These are phyloP conservation scores for Musca domestica DNA, from an alignment of 1,140 invertebrate species.

Conservation along the genomic window DNA sequence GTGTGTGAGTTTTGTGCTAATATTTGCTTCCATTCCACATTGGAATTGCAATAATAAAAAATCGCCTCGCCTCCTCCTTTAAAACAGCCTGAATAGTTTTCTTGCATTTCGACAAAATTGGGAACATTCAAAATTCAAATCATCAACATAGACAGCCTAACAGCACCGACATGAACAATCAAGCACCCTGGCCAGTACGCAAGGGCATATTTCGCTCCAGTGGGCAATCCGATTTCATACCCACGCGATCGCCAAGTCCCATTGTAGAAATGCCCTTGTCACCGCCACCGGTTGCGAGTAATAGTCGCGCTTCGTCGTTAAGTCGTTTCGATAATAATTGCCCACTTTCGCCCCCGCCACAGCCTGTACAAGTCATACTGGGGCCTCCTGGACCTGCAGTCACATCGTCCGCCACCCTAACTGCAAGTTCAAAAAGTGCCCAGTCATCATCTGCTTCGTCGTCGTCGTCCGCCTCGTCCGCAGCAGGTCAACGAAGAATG, in stretches of 20 bases:
- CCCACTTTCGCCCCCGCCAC: constrained; percentile 46
- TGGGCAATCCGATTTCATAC: constrained; percentile 53
- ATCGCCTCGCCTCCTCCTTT: background rate
- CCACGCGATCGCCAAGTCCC: constrained; percentile 49
- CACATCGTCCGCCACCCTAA: constrained; percentile 18
- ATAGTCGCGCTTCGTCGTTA: constrained; percentile 24
- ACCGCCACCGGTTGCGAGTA: constrained; percentile 44
- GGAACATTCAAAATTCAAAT: constrained; percentile 7
- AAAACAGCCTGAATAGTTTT: constrained; percentile 12
- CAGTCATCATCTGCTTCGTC: constrained; percentile 26
- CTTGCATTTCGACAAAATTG: constrained; percentile 9
- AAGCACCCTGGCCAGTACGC: constrained; percentile 68
- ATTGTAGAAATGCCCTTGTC: constrained; percentile 52
- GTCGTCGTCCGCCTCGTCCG: constrained; percentile 37
- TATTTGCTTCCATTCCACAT: background rate
- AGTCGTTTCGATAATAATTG: constrained; percentile 33
- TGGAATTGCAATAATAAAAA: constrained; percentile 3
- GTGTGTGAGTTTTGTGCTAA: constrained; percentile 8
- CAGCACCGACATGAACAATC: constrained; percentile 43
- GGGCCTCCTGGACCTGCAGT: constrained; percentile 24
- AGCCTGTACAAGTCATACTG: constrained; percentile 45
- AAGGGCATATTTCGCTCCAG: constrained; percentile 62
- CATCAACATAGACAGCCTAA: background rate
- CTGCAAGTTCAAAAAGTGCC: constrained; percentile 2
- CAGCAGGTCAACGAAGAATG: constrained; percentile 1